Evolutionary conservation across 2,797 vertebrate species (phyloP), one percentile per base, ranked within the genome.

Genomic region (Sebastolobus altivelis): DNA sequence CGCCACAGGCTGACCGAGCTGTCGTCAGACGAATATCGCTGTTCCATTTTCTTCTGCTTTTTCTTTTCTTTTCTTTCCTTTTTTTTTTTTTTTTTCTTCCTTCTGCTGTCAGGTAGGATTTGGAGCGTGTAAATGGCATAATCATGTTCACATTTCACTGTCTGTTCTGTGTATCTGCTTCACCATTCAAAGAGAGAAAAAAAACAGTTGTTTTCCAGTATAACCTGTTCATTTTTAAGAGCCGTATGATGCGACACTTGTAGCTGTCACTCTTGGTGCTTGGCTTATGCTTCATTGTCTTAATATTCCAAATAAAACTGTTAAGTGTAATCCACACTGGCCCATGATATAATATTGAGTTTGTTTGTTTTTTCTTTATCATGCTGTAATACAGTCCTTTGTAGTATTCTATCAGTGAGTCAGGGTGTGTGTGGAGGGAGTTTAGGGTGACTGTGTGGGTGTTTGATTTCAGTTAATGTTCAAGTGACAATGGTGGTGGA

Each of bases 301-400:
- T 97, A 97, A 96, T 96, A 96, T 95, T 96, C 95, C 93, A 95
- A 95, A 96, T 96, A 96, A 96, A 96, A 95, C 91, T 92, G 92
- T 95, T 95, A 94, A 95, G 93, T 95, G 94, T 96, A 95, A 94
- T 92, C 93, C 88, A 93, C 93, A 90, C 85, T 83, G 86, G 86
- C 81, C 86, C 83, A 29, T 87, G 77, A 88, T 82, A 90, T 86
- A 75, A 80, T 86, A 25, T 75, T 46, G 84, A 55, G 18, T 84
- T 18, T 83, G 81, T 70, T 81, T 37, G 25, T 56, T 60, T 76
- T 38, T 31, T 25, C 4, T 73, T 67, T 8, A 16, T 66, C 22
- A 1, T 54, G 12, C 8, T 5, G 2, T 18, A 3, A 1, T 11
- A 5, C 9, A 67, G 20, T 35, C 46, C 46, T 12, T 56, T 22